phyloP scores from a whole-genome alignment of 2,888 invertebrate species.

The Noctua fimbriata region DNA sequence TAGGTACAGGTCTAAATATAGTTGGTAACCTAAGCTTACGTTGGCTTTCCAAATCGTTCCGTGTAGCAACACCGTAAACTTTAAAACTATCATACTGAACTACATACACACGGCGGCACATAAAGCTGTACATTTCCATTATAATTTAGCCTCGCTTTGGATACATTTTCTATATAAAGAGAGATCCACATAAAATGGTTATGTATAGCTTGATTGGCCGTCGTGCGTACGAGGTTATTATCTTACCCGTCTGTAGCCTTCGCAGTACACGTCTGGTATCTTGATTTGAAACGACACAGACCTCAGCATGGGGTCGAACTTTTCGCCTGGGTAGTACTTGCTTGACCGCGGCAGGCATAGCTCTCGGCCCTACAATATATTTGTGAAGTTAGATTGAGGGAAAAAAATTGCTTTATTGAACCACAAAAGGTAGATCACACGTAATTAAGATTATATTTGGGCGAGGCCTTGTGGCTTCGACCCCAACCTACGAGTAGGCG shows the following conservation, averaged over 20 bases:
- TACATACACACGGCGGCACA: no score
- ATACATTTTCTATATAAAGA: no score
- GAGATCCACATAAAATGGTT: no score
- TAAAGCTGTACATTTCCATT: no score
- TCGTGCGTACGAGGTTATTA: neutral
- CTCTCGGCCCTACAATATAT: slow-evolving; percentile 76
- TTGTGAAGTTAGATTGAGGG: neutral
- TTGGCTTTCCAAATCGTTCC: neutral
- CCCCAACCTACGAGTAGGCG: neutral
- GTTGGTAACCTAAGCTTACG: neutral
- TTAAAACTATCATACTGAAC: slow-evolving; percentile 12
- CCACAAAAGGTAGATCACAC: neutral
- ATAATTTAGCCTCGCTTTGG: no score
- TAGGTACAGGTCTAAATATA: neutral
- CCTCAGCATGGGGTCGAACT: slow-evolving; percentile 82
- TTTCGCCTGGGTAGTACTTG: slow-evolving; percentile 76
- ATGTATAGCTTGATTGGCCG: no score
- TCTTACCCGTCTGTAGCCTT: slow-evolving; percentile 75
- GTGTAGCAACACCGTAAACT: neutral
- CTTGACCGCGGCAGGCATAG: slow-evolving; percentile 81
- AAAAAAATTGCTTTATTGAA: neutral
- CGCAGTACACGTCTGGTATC: slow-evolving; percentile 69
- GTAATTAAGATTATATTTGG: neutral
- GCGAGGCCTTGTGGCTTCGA: neutral
- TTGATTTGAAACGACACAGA: slow-evolving; percentile 71